A percentile compares a stretch with the other conserved stretches of the same genome.
Evolutionary conservation across 2,888 invertebrate genomes (phyloP).

Genomic region (Ferdinandea cuprea): DNA sequence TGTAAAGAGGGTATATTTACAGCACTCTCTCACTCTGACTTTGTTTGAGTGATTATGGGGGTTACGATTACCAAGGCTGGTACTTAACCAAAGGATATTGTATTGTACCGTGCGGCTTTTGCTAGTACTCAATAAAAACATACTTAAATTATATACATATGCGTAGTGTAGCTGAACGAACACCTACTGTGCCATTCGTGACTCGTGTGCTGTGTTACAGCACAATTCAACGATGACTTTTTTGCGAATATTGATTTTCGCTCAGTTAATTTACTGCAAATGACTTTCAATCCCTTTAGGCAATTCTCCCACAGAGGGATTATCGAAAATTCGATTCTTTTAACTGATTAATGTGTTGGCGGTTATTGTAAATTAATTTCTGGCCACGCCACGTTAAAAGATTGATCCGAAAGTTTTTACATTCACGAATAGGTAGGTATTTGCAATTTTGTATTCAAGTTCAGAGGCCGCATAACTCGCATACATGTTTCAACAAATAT

Average conservation of each 20-base stretch:
- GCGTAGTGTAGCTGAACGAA: slow-evolving; percentile 25
- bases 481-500: too few relatives aligned
- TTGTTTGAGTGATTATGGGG: slow-evolving; percentile 29
- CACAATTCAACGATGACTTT: not conserved
- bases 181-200: slow-evolving; percentile 49
- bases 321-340: slow-evolving; percentile 21
- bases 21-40: slow-evolving; percentile 1
- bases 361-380: slow-evolving; percentile 17
- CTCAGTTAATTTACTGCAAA: slow-evolving; percentile 70
- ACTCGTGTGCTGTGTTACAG: not conserved
- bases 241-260: slow-evolving; percentile 34
- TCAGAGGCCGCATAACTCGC: too few relatives aligned
- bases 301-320: slow-evolving; percentile 11
- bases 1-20: slow-evolving; percentile 41
- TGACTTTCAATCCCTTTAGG: slow-evolving; percentile 62
- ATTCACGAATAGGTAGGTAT: too few relatives aligned
- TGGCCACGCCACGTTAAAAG: not conserved
- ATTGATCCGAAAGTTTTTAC: not conserved
- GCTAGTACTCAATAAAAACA: not conserved
- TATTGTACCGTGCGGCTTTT: slow-evolving; percentile 32
- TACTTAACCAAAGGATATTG: slow-evolving; percentile 43
- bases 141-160: not conserved
- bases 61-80: slow-evolving; percentile 21
- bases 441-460: too few relatives aligned
- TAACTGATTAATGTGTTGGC: slow-evolving; percentile 38